Evolutionary conservation across 2,113 vertebrate genomes (phyloP).

Genomic region (Callospermophilus lateralis): DNA sequence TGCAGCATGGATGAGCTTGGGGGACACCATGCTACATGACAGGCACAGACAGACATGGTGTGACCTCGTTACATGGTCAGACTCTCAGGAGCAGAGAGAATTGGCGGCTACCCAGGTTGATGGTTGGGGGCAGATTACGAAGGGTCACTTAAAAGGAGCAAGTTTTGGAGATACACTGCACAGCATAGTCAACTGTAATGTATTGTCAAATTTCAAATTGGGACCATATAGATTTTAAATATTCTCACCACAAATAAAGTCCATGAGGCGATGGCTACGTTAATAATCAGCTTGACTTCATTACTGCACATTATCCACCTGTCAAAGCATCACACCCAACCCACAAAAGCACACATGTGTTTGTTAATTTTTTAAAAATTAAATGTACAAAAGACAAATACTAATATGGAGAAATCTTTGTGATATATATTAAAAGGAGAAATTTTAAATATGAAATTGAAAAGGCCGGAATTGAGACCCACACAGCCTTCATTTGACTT

Average conservation of each 20-base stretch:
- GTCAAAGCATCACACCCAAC: not conserved
- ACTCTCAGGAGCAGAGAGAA: not conserved
- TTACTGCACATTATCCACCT: not conserved
- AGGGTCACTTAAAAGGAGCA: not conserved
- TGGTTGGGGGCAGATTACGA: no score
- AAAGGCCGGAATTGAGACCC: constrained; percentile 15
- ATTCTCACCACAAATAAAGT: not conserved
- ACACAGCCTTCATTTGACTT: not conserved
- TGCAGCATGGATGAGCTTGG: not conserved
- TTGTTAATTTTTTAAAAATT: not conserved
- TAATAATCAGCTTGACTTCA: not conserved
- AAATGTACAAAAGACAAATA: not conserved
- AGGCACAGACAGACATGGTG: not conserved
- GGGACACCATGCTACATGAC: not conserved
- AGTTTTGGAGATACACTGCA: not conserved
- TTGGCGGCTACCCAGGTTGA: no score
- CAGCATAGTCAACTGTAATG: not conserved
- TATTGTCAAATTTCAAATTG: not conserved
- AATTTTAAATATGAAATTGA: not conserved
- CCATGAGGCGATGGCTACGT: not conserved
- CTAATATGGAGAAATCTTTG: not conserved
- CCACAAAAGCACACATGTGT: not conserved
- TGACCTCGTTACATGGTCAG: not conserved
- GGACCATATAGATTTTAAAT: not conserved
- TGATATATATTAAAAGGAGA: constrained; percentile 18